Evolutionary conservation across 1,140 invertebrate species (phyloP).

Genomic region (Zophobas atratus): DNA sequence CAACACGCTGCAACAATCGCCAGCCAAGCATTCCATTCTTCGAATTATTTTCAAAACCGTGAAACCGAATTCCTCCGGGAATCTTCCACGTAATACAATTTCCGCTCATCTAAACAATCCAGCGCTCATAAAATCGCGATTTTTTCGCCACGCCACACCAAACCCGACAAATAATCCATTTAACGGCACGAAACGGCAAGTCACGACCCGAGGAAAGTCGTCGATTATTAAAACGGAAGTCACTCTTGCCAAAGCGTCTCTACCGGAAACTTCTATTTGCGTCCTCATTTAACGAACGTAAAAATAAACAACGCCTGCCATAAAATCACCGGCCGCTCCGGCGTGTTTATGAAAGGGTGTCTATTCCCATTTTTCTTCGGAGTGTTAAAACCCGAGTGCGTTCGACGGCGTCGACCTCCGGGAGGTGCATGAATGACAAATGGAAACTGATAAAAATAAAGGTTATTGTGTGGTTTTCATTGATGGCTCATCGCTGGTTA

Average conservation of each 20-base stretch:
- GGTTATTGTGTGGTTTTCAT: not conserved
- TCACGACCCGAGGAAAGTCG: constrained; percentile 17
- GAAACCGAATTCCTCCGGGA: no score
- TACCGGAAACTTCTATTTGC: constrained; percentile 48
- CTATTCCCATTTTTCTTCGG: not conserved
- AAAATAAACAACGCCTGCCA: constrained; percentile 43
- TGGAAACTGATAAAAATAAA: not conserved
- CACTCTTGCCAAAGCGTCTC: constrained; percentile 23
- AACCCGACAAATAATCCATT: not conserved
- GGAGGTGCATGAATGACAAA: not conserved
- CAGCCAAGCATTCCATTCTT: no score
- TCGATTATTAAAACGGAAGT: constrained; percentile 42
- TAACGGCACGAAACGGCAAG: not conserved
- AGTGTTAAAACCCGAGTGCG: not conserved
- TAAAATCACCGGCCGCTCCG: not conserved
- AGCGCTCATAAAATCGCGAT: no score
- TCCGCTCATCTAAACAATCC: no score
- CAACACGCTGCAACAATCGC: no score
- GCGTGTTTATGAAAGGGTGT: not conserved
- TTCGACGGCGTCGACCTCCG: not conserved
- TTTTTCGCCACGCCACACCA: no score
- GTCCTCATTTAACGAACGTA: constrained; percentile 42
- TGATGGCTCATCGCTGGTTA: not conserved
- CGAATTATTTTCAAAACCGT: no score
- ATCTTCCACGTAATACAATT: no score